A percentile compares a stretch with the other conserved stretches of the same genome.
phyloP scores from a whole-genome alignment of 2,113 vertebrate species.

The Gopherus evgoodei region DNA sequence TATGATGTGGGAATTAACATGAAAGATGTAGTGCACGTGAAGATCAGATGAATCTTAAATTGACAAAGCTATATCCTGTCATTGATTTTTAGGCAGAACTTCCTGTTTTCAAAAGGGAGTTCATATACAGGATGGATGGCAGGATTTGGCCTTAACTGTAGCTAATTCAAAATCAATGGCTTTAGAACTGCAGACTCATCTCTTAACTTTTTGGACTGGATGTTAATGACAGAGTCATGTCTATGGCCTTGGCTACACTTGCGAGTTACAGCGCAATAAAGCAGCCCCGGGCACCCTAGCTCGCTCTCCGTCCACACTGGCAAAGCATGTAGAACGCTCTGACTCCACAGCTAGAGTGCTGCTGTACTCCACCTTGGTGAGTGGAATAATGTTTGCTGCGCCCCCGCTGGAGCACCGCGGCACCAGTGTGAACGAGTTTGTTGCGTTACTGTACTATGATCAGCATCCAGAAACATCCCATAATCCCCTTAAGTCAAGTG shows the following conservation, averaged over 20 bases:
- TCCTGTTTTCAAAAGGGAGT: background rate
- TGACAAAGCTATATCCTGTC: background rate
- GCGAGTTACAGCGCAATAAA: no score
- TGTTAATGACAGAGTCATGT: background rate
- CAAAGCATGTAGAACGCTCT: no score
- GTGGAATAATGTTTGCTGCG: no score
- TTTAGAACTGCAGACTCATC: background rate
- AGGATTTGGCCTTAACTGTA: accelerated
- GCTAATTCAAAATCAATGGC: background rate
- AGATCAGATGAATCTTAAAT: background rate
- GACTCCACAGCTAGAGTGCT: no score
- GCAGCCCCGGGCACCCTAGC: no score
- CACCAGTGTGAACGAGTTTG: no score
- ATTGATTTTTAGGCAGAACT: background rate
- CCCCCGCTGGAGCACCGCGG: no score
- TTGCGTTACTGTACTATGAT: no score
- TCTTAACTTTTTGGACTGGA: background rate
- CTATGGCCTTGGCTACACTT: background rate
- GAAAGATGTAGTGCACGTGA: background rate
- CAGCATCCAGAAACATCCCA: no score
- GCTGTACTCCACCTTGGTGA: no score
- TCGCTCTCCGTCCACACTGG: no score
- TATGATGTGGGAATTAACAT: background rate
- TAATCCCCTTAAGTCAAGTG: no score
- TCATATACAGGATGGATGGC: background rate